phyloP scores from a whole-genome alignment of 2,113 vertebrate genomes.

The Boulengerochromis microlepis region DNA sequence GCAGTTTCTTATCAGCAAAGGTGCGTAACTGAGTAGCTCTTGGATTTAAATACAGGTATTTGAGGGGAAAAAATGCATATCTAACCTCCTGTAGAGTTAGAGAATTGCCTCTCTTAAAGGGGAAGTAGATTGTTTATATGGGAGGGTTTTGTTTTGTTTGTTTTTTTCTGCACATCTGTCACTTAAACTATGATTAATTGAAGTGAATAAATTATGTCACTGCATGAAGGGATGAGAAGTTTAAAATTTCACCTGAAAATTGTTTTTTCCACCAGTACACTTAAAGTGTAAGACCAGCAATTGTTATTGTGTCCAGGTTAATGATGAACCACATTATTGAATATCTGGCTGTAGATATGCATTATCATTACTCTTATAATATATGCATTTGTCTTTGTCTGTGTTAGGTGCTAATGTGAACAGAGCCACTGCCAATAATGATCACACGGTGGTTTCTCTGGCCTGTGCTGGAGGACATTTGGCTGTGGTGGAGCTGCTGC shows the following conservation, averaged over 20 bases:
- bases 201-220: neutral
- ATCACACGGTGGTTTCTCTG: conserved; percentile 98
- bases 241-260: neutral
- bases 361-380: neutral
- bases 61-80: neutral
- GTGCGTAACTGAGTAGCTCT: conserved; percentile 41
- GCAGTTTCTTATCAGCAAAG: conserved; percentile 99
- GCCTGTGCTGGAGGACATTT: conserved; percentile 96
- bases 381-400: neutral
- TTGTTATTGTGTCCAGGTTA: neutral
- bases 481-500: conserved; percentile 92
- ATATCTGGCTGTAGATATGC: neutral
- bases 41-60: neutral
- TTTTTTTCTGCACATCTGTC: neutral
- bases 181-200: neutral
- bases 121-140: neutral
- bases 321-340: neutral
- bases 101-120: neutral
- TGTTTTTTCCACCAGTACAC: neutral
- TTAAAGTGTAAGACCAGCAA: neutral
- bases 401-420: conserved; percentile 93
- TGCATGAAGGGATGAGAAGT: neutral
- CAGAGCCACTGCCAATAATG: conserved; percentile 95
- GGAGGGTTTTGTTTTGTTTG: neutral
- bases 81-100: neutral